phyloP scores from a whole-genome alignment of 2,888 invertebrate species.

The Chouioia cunea region DNA sequence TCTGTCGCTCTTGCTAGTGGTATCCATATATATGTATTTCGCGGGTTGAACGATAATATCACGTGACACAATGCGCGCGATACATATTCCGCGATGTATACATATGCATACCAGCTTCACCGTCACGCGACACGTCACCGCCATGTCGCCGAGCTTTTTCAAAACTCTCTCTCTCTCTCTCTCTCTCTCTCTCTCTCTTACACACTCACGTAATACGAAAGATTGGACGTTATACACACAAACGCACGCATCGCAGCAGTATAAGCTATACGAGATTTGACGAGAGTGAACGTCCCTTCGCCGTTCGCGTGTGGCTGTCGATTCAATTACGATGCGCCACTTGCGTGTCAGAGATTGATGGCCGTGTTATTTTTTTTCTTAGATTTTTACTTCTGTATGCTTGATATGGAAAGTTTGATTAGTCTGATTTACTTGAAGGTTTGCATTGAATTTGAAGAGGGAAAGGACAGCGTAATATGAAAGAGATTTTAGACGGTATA shows the following conservation, averaged over 20 bases:
- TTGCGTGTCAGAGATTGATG: background rate
- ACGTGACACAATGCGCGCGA: constrained; percentile 35
- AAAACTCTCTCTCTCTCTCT: background rate
- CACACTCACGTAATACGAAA: too few species aligned
- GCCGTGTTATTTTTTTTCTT: too few species aligned
- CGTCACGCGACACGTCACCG: constrained; percentile 22
- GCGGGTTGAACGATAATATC: constrained; percentile 23
- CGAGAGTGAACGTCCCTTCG: constrained; percentile 6
- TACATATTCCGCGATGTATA: background rate
- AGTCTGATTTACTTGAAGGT: too few species aligned
- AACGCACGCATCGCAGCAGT: too few species aligned
- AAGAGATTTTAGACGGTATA: too few species aligned
- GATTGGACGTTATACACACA: too few species aligned
- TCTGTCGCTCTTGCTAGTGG: too few species aligned
- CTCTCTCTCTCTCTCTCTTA: background rate
- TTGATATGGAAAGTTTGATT: too few species aligned
- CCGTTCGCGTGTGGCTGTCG: background rate
- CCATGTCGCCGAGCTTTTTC: constrained; percentile 9
- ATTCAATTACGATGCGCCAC: constrained; percentile 28
- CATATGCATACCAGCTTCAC: background rate
- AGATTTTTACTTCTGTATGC: too few species aligned
- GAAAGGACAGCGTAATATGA: too few species aligned
- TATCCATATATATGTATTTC: too few species aligned
- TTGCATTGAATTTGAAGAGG: too few species aligned
- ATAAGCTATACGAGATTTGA: constrained; percentile 24